A percentile compares a stretch with the other conserved stretches of the same genome.
Conservation (phyloP, 2,797 vertebrate genomes). For the Cynodonichthys magdalenae region DNA sequence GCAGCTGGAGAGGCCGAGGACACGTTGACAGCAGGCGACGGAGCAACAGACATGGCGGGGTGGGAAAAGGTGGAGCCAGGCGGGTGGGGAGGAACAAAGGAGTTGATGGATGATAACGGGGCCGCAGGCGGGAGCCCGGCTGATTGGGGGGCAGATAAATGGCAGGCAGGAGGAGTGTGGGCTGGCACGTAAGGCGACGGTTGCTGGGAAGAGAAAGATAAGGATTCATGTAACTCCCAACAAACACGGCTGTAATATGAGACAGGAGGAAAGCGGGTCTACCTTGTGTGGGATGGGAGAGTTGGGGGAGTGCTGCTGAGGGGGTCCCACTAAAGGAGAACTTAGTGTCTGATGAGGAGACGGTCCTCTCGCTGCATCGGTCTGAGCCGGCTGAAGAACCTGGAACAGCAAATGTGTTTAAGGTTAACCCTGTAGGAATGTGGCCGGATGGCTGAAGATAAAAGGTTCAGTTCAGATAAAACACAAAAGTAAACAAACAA, state of each 20-base stretch:
- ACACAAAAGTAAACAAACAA: background rate
- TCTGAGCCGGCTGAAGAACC: slow-evolving; percentile 29
- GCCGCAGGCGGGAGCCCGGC: slow-evolving; percentile 28
- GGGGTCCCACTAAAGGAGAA: slow-evolving; percentile 20
- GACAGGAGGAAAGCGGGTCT: background rate
- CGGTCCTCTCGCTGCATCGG: slow-evolving; percentile 35
- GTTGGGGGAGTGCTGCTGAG: slow-evolving; percentile 33
- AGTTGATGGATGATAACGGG: slow-evolving; percentile 38
- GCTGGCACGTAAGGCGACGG: slow-evolving; percentile 58
- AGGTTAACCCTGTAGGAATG: slow-evolving; percentile 3
- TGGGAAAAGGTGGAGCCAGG: slow-evolving; percentile 24
- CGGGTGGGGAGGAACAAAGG: slow-evolving; percentile 42
- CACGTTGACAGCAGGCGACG: slow-evolving; percentile 25
- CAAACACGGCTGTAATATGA: slow-evolving; percentile 9
- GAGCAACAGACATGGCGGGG: slow-evolving; percentile 22
- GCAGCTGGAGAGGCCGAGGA: slow-evolving; percentile 29
- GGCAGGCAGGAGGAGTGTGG: slow-evolving; percentile 33
- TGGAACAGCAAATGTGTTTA: slow-evolving; percentile 26
- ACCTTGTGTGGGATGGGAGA: slow-evolving; percentile 81
- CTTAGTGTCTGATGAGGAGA: slow-evolving; percentile 51
- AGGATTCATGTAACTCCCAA: slow-evolving; percentile 3
- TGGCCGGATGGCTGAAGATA: background rate
- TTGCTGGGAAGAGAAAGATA: slow-evolving; percentile 61
- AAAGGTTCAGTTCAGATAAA: background rate
- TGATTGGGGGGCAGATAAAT: slow-evolving; percentile 34